Evolutionary conservation across 2,113 vertebrate species (phyloP), one percentile per base, ranked within the genome.

Genomic region (Xiphias gladius): DNA sequence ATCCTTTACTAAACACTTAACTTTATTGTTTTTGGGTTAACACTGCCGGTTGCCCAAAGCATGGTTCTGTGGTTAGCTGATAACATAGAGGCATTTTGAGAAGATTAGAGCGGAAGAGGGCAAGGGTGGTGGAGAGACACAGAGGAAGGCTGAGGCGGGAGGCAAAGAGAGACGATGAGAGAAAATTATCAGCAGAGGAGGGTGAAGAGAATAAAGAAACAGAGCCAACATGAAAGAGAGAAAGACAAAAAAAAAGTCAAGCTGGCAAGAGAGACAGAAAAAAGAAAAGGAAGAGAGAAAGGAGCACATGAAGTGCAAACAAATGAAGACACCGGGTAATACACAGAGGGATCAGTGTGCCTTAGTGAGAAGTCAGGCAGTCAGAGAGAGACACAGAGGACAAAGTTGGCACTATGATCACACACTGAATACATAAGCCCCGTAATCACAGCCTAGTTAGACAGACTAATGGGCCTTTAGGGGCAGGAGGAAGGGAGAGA

Each of bases 361-460:
- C 86, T 83, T 64, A 77, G 78, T 37, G 72, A 86, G 87, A 73
- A 57, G n/a, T 57, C 54, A 84, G 80, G 73, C 87, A 76, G 84
- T 78, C 58, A 86, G 37, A 71, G 55, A 76, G 62, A 76, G 63
- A 75, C 85, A 68, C 41, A 35, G 74, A 85, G 87, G 69, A 83
- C 71, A 86, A 75, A 80, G 84, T 80, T 89, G 87, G 82, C 82
- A 76, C 83, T 50, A 43, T 82, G 83, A 91, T 91, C 89, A 86
- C 80, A 84, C 79, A 24, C 48, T 86, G 88, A 88, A 91, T 84
- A 83, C 81, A 86, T 66, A 85, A 89, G 80, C 85, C 79, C 76
- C 82, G 73, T 91, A 92, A 92, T 90, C 85, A 88, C 69, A 79
- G 80, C 58, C 82, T 75, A 80, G 86, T 91, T 86, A 91, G 86